Evolutionary conservation across 2,797 vertebrate genomes (phyloP), one percentile per base, ranked within the genome.

Genomic region (Myripristis jacobus): DNA sequence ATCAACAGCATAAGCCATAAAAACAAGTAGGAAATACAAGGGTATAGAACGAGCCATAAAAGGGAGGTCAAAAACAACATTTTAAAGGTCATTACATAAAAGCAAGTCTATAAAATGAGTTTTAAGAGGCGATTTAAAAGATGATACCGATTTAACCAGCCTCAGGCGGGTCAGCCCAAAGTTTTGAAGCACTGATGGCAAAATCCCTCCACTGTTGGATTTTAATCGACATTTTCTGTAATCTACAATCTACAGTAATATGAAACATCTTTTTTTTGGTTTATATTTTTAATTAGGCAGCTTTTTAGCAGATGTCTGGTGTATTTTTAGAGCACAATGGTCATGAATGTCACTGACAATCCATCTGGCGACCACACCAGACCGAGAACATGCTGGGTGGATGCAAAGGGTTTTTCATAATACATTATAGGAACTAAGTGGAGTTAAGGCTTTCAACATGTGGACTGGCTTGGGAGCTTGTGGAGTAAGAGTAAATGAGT

Each of bases 221-320:
- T 36, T 36, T 36, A 11, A 36, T 75, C 67, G 60, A 24, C 22
- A 24, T 21, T 44, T 61, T 43, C 47, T 24, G 18, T 70, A 48
- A 73, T 70, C 58, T 66, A 19, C 66, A 73, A 73, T 74, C 66
- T 74, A 69, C 56, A 43, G 13, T 70, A 55, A 67, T 68, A 48
- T 59, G 19, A 3, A 21, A 59, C 77, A 73, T 13, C 70, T 83
- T 74, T 56, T n/a, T 51, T 80, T 60, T 52, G 29, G 24, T 18
- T 66, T 25, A 3, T 57, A 41, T 59, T 48, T 79, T 47, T 75
- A 65, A 78, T 81, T 66, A 69, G 64, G 59, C 67, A 13, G 75
- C 76, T 84, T 75, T 63, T 67, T 10, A 64, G 64, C 80, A 82
- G 75, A 84, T 77, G 77, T 55, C 21, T 43, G 25, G 11, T 43